A percentile compares a stretch with the other conserved stretches of the same genome.
Conservation (phyloP, 1,140 invertebrate species). For the Palaemon carinicauda region DNA sequence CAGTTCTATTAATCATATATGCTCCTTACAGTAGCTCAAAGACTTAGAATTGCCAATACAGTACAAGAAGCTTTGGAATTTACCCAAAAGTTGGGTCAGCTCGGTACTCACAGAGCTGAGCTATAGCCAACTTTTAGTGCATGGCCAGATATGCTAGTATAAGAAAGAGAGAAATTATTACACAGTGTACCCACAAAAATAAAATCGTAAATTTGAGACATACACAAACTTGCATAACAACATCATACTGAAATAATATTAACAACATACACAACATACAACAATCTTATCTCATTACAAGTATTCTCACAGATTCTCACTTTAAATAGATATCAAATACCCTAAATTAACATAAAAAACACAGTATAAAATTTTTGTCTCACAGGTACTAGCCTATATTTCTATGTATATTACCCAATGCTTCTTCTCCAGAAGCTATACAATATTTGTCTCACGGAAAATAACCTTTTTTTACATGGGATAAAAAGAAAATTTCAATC, state of each 20-base stretch:
- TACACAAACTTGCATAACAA: not conserved
- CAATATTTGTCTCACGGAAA: no score
- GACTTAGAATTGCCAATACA: not conserved
- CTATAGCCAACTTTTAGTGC: slow-evolving; percentile 28
- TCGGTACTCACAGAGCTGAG: slow-evolving; percentile 33
- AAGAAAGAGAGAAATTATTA: not conserved
- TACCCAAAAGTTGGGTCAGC: slow-evolving; percentile 5
- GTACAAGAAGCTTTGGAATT: not conserved
- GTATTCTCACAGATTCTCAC: no score
- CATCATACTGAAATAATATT: not conserved
- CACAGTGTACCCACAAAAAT: not conserved
- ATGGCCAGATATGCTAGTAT: slow-evolving; percentile 35
- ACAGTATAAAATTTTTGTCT: no score
- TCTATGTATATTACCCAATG: no score
- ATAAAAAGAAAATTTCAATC: no score
- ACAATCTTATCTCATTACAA: no score
- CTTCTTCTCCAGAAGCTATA: no score
- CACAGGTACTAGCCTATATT: no score
- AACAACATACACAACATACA: not conserved
- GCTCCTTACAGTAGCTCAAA: not conserved
- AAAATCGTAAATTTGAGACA: not conserved
- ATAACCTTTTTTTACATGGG: no score
- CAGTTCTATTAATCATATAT: no score
- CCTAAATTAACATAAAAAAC: no score
- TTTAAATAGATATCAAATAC: no score